phyloP scores from a whole-genome alignment of 2,113 vertebrate genomes.

The Echinops telfairi region DNA sequence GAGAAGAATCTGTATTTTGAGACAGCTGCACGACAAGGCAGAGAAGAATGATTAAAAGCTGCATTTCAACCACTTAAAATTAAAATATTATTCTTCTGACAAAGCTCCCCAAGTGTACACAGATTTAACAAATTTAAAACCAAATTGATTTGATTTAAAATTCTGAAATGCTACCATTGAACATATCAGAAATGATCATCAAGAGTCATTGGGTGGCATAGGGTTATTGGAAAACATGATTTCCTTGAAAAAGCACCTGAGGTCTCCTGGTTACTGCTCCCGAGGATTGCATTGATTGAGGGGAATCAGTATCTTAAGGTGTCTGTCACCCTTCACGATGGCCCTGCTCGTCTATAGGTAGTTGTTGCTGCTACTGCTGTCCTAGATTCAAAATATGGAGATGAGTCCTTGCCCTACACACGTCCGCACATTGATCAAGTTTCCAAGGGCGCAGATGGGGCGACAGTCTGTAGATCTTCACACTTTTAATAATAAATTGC shows the following conservation, averaged over 20 bases:
- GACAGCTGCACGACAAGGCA: neutral
- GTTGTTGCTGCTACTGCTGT: neutral
- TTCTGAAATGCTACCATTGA: neutral
- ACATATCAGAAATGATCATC: neutral
- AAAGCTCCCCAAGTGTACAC: conserved; percentile 1
- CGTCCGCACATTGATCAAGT: neutral
- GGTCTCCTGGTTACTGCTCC: neutral
- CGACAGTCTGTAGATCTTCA: neutral
- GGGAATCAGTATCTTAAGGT: neutral
- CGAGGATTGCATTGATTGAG: neutral
- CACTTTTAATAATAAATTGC: neutral
- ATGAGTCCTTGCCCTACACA: too few species aligned
- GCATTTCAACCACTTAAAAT: neutral
- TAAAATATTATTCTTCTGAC: neutral
- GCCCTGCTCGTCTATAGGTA: neutral
- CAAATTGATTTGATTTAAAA: neutral
- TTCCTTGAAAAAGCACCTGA: neutral
- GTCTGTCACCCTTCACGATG: neutral
- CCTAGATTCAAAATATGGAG: neutral
- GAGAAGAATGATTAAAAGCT: neutral
- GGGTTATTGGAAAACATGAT: neutral
- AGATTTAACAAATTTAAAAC: conserved; percentile 25
- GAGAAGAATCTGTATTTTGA: neutral
- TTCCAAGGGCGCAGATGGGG: neutral
- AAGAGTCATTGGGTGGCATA: neutral